Base-by-base conservation (phyloP, 2,113 vertebrate genomes). In the Anarhynchus alexandrinus region DNA sequence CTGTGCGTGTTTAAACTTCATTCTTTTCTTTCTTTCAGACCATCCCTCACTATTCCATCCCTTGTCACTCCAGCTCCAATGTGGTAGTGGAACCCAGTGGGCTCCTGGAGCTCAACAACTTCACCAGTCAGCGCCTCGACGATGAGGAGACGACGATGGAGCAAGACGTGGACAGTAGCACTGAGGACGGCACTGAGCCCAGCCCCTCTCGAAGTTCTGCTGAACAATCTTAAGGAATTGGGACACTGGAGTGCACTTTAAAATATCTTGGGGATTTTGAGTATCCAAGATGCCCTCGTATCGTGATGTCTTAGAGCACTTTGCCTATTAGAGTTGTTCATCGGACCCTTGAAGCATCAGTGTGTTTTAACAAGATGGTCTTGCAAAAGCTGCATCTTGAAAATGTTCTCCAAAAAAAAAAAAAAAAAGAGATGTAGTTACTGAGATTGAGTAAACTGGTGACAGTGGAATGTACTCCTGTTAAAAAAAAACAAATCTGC, bases 51-150 rank as follows among this genome's bases (percentile, higher is more conserved):
- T 99, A 98, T 97, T 99, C 99, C 95, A 99, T 99, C 97, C 98
- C 99, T 97, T 99, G 99, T 72, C 99, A 99, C 98, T 99, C 99
- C 96, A 99, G 99, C 96, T 99, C 99, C 96, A 99, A 99, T 8
- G 99, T 99, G 95, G 99, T 99, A 36, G 99, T 99, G 95, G 99
- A 99, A 97, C 99, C 99, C 97, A 99, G 99, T 1, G 99, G 99
- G 83, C 99, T 99, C 74, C 98, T 99, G 96, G 99, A 99, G 94
- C 99, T 99, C 94, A 99, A 99, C 92, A 99, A 99, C 98, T 99
- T 99, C 97, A 99, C 99, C 97, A 99, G 99, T 97, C 99, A 99
- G 97, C 98, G 99, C 84, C 98, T 99, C 70, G 99, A 98, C 6
- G 98, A 99, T 5, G 99, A 99, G n/a, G 99, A 99, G 93, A 98